phyloP scores from a whole-genome alignment of 92 coral and sea anemone genomes.

The Ricordea florida region DNA sequence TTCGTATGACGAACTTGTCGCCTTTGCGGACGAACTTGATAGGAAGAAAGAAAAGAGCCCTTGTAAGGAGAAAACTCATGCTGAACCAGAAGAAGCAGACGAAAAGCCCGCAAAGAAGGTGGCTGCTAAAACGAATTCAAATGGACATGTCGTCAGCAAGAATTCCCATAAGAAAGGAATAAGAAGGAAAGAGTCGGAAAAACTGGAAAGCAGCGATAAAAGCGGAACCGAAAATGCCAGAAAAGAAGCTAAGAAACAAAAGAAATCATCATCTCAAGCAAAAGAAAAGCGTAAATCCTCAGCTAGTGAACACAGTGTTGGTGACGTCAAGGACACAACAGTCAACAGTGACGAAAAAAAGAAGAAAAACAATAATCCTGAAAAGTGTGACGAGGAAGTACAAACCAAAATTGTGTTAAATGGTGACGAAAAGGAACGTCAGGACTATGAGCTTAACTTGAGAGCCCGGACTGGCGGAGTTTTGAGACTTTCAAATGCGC shows the following conservation, averaged over 20 bases:
- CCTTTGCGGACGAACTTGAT: conserved; percentile 66
- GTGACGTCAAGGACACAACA: neutral
- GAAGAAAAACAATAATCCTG: neutral
- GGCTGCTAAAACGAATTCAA: neutral
- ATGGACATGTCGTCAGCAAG: conserved; percentile 12
- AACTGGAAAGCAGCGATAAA: neutral
- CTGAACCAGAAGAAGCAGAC: conserved; percentile 21
- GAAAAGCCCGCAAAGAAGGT: neutral
- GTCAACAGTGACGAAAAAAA: conserved; percentile 6
- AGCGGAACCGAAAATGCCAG: neutral
- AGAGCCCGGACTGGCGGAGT: conserved; percentile 34
- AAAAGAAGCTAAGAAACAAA: conserved; percentile 21
- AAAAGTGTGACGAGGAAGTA: neutral
- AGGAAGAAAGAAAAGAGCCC: conserved; percentile 47
- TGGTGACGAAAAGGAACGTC: conserved; percentile 15
- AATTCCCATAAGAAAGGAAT: neutral
- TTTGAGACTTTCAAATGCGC: conserved; percentile 1
- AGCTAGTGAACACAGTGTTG: neutral
- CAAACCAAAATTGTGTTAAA: neutral
- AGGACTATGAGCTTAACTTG: conserved; percentile 11
- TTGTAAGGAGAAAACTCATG: conserved; percentile 29
- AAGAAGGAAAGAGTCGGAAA: neutral
- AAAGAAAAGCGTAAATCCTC: neutral
- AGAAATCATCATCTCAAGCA: neutral
- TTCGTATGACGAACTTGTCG: conserved; percentile 72